phyloP scores from a whole-genome alignment of 2,797 vertebrate species.

The Peromyscus eremicus region DNA sequence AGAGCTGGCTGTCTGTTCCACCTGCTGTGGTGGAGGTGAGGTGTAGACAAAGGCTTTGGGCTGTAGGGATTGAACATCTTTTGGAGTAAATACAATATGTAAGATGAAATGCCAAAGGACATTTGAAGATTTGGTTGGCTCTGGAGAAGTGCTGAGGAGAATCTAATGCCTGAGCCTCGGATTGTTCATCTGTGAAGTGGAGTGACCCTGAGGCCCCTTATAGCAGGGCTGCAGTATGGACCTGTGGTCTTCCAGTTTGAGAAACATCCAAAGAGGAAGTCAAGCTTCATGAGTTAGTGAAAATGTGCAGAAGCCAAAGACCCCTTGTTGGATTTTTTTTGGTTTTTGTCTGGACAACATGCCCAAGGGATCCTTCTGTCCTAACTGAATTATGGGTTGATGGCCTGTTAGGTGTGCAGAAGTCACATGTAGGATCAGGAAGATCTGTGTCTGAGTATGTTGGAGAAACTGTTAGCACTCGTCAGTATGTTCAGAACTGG shows the following conservation, averaged over 20 bases:
- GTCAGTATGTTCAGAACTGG: background rate
- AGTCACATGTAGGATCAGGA: background rate
- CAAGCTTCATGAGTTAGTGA: background rate
- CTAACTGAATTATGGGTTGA: background rate
- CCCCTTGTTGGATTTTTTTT: background rate
- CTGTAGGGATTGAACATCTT: background rate
- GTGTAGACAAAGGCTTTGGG: background rate
- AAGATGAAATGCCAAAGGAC: background rate
- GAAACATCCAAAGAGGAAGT: conserved; percentile 20
- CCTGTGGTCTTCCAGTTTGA: background rate
- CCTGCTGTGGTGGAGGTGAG: background rate
- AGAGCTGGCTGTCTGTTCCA: background rate
- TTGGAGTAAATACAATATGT: background rate
- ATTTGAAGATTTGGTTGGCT: background rate
- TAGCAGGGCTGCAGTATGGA: background rate
- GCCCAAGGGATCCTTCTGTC: background rate
- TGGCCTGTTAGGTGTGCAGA: background rate
- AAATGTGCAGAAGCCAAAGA: background rate
- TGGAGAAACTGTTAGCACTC: background rate
- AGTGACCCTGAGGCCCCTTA: background rate
- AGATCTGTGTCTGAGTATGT: background rate
- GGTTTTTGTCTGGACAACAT: background rate
- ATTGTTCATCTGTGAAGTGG: background rate
- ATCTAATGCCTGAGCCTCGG: background rate
- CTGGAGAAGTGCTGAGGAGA: background rate